Evolutionary conservation across 2,797 vertebrate genomes (phyloP).

Genomic region (Apogon talboti): DNA sequence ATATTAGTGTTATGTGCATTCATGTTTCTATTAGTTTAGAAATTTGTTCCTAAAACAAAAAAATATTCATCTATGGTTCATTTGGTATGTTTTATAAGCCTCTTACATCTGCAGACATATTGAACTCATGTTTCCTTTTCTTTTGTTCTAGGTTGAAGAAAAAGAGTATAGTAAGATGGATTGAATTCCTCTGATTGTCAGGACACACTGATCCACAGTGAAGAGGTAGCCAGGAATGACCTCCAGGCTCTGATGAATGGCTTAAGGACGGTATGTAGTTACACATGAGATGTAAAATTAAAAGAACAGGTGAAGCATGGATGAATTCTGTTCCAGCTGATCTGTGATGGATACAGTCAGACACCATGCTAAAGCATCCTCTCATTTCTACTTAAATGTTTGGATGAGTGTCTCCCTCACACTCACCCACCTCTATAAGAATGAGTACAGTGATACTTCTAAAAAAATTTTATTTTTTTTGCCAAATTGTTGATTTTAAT

Average conservation of each 20-base stretch:
- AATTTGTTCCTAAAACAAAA: too few species aligned
- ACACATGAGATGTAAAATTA: neutral
- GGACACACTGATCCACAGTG: constrained; percentile 85
- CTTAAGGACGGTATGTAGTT: constrained; percentile 83
- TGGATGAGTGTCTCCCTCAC: constrained; percentile 17
- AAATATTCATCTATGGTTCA: too few species aligned
- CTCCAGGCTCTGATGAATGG: constrained; percentile 84
- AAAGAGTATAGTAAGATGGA: constrained; percentile 83
- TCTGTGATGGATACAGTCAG: constrained; percentile 80
- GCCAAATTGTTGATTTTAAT: neutral
- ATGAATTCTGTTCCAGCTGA: constrained; percentile 82
- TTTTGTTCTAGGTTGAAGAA: constrained; percentile 73
- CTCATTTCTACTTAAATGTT: constrained; percentile 48
- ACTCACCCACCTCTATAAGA: constrained; percentile 37
- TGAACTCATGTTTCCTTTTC: neutral
- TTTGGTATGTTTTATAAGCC: too few species aligned
- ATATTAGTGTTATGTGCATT: too few species aligned
- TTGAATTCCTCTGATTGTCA: constrained; percentile 74
- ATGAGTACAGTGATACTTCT: constrained; percentile 57
- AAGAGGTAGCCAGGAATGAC: constrained; percentile 84
- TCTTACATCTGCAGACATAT: too few species aligned
- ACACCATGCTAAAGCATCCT: constrained; percentile 83
- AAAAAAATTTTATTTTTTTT: too few species aligned
- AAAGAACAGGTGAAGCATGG: constrained; percentile 70
- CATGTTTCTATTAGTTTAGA: too few species aligned